Evolutionary conservation across 2,113 vertebrate genomes (phyloP).

Genomic region (Aix galericulata): DNA sequence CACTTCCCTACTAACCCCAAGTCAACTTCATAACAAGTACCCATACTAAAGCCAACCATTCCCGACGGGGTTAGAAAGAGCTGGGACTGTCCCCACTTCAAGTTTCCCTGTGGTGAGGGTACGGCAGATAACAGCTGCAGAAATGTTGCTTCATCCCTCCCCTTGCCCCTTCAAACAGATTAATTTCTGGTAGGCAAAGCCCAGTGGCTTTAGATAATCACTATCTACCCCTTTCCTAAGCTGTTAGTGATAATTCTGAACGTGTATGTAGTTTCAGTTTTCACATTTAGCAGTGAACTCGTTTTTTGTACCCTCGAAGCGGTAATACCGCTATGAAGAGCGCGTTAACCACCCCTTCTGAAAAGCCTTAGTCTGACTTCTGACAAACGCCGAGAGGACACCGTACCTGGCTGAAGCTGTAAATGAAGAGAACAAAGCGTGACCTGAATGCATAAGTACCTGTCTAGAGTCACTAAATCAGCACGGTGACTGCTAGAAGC

Average conservation of each 20-base stretch:
- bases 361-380: slow-evolving; percentile 9
- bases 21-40: neutral
- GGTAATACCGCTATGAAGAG: neutral
- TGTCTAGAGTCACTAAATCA: neutral
- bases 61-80: neutral
- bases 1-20: neutral
- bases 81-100: neutral
- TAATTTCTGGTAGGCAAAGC: neutral
- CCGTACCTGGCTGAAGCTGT: slow-evolving; percentile 3
- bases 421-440: slow-evolving; percentile 38
- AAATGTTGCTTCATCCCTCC: neutral
- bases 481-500: neutral
- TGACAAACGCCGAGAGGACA: neutral
- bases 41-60: neutral
- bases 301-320: neutral
- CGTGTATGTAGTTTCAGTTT: neutral
- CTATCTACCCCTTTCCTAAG: neutral
- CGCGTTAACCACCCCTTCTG: neutral
- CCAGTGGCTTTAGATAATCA: neutral
- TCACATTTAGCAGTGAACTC: neutral
- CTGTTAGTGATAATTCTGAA: neutral
- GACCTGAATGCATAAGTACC: slow-evolving; percentile 35
- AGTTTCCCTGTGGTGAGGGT: neutral
- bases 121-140: neutral
- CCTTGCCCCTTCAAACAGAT: neutral